These are phyloP conservation scores for Chloroceryle inda DNA, from an alignment of 2,797 vertebrate species.

Conservation along the genomic window DNA sequence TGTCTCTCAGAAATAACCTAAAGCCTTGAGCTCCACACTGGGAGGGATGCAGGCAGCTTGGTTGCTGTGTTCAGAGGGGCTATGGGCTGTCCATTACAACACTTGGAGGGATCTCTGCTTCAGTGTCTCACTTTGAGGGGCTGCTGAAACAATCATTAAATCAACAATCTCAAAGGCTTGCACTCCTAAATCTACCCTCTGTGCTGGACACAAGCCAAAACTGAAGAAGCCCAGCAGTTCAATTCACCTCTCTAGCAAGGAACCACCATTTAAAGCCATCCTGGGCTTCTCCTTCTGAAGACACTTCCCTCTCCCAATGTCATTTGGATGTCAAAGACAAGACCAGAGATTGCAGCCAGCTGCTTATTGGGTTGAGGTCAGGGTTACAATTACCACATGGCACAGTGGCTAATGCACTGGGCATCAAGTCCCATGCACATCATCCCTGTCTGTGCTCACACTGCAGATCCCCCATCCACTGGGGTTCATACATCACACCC, in stretches of 20 bases:
- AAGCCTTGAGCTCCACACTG: not conserved
- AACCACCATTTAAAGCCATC: not conserved
- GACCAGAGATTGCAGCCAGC: not conserved
- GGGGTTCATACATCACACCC: too few relatives aligned
- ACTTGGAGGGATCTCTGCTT: not conserved
- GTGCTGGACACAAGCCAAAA: not conserved
- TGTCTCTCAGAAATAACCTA: not conserved
- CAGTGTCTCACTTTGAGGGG: not conserved
- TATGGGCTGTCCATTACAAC: not conserved
- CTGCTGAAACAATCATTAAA: not conserved
- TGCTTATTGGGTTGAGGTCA: not conserved
- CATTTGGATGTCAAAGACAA: not conserved
- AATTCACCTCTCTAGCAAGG: not conserved
- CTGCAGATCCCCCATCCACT: not conserved
- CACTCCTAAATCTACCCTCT: not conserved
- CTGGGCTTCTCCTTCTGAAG: not conserved
- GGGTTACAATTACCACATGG: not conserved
- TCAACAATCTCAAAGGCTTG: not conserved
- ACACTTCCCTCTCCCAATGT: not conserved
- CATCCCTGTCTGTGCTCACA: fast-evolving
- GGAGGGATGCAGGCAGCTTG: not conserved
- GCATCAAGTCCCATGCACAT: not conserved
- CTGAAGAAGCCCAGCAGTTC: not conserved
- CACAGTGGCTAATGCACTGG: fast-evolving
- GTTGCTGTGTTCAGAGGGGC: fast-evolving